phyloP scores from a whole-genome alignment of 2,113 vertebrate genomes.

The Nothoprocta perdicaria region DNA sequence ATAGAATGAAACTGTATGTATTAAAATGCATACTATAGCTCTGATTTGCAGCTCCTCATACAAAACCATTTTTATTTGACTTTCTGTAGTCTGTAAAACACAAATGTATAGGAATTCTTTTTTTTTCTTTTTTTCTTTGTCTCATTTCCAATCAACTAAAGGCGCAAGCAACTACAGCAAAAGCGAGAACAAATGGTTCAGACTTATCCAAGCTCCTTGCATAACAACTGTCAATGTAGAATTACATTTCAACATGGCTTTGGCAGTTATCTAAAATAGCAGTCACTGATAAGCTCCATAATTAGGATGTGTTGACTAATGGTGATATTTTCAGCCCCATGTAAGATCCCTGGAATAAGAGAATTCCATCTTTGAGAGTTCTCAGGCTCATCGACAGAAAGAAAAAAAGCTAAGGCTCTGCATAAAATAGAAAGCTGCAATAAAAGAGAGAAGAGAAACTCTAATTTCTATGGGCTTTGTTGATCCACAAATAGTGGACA shows the following conservation, averaged over 20 bases:
- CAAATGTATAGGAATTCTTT: background rate
- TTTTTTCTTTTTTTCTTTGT: background rate
- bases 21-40: background rate
- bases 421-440: background rate
- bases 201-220: background rate
- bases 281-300: background rate
- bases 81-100: background rate
- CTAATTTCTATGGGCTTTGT: background rate
- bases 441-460: background rate
- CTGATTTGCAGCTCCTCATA: background rate
- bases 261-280: background rate
- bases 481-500: background rate
- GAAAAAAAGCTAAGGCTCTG: background rate
- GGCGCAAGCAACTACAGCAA: background rate
- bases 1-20: background rate
- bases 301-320: background rate
- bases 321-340: background rate
- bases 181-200: background rate
- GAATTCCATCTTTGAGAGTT: background rate
- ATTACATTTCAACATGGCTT: background rate
- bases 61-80: background rate
- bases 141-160: background rate
- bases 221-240: background rate
- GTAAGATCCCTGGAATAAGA: background rate
- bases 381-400: background rate